Evolutionary conservation across 2,888 invertebrate genomes (phyloP).

Genomic region (Pyrocoelia pectoralis): DNA sequence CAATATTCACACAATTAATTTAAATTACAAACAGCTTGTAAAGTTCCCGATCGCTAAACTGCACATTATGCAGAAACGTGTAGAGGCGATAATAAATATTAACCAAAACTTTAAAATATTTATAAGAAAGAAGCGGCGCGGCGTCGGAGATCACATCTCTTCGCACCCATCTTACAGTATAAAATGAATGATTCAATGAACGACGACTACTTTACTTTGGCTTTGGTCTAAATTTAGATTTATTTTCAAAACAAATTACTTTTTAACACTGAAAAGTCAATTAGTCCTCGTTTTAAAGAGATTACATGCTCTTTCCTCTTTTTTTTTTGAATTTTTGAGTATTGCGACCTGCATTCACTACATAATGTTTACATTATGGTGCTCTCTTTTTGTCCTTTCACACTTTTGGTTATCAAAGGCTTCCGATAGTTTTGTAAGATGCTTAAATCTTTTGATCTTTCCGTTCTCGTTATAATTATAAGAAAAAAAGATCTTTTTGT

Average conservation of each 20-base stretch:
- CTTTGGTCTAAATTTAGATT: constrained; percentile 52
- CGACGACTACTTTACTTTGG: constrained; percentile 45
- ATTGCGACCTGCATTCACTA: constrained; percentile 7
- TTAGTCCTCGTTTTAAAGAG: constrained; percentile 16
- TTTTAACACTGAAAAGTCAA: constrained; percentile 16
- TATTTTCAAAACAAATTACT: constrained; percentile 52
- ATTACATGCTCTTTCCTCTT: background rate
- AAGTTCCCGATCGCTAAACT: constrained; percentile 36
- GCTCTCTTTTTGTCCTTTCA: background rate
- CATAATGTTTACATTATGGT: background rate
- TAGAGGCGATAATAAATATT: constrained; percentile 49
- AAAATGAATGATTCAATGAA: constrained; percentile 52
- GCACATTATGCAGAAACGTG: constrained; percentile 31
- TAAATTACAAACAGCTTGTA: background rate
- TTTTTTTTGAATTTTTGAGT: constrained; percentile 12
- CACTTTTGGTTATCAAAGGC: background rate
- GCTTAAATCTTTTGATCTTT: background rate
- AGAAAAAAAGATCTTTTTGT: background rate
- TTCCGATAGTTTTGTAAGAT: background rate
- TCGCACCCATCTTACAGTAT: constrained; percentile 53
- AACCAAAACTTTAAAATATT: constrained; percentile 53
- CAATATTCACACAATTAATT: constrained; percentile 6
- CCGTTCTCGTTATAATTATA: background rate
- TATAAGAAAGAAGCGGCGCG: constrained; percentile 44
- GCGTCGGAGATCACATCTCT: constrained; percentile 55